Conservation (phyloP, 1,140 invertebrate genomes). For the Cherax quadricarinatus region DNA sequence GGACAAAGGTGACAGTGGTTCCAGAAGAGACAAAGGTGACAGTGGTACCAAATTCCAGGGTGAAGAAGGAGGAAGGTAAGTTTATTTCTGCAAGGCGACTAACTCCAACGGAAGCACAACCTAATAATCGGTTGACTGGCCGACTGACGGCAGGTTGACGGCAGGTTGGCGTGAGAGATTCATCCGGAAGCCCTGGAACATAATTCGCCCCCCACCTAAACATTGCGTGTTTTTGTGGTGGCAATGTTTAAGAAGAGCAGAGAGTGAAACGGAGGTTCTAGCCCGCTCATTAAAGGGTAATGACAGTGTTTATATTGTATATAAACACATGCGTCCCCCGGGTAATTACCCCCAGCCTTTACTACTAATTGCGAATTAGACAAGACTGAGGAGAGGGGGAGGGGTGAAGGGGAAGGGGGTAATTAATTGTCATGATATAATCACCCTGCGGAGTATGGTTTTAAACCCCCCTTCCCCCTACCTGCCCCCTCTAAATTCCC, state of each 20-base stretch:
- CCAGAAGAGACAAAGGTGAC: neutral
- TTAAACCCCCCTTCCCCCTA: neutral
- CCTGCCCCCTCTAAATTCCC: neutral
- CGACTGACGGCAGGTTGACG: neutral
- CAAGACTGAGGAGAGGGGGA: neutral
- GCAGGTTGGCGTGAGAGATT: neutral
- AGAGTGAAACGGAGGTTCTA: constrained; percentile 6
- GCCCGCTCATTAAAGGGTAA: neutral
- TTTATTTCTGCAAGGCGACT: neutral
- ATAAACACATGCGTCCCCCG: constrained; percentile 30
- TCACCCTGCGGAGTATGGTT: constrained; percentile 35
- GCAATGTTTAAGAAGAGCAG: constrained; percentile 30
- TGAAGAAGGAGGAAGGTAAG: neutral
- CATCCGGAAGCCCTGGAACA: neutral
- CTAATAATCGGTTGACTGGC: too few species aligned
- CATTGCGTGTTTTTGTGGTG: constrained; percentile 27
- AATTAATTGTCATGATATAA: constrained; percentile 32
- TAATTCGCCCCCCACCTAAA: neutral
- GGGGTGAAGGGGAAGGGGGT: neutral
- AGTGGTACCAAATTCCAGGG: too few species aligned
- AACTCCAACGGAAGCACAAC: neutral
- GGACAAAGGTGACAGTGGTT: neutral
- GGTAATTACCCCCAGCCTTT: constrained; percentile 28
- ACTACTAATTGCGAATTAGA: constrained; percentile 25
- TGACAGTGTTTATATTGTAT: constrained; percentile 36